A percentile compares a stretch with the other conserved stretches of the same genome.
These are phyloP conservation scores for Megaptera novaeangliae DNA, from an alignment of 2,113 vertebrate genomes.

Conservation along the genomic window DNA sequence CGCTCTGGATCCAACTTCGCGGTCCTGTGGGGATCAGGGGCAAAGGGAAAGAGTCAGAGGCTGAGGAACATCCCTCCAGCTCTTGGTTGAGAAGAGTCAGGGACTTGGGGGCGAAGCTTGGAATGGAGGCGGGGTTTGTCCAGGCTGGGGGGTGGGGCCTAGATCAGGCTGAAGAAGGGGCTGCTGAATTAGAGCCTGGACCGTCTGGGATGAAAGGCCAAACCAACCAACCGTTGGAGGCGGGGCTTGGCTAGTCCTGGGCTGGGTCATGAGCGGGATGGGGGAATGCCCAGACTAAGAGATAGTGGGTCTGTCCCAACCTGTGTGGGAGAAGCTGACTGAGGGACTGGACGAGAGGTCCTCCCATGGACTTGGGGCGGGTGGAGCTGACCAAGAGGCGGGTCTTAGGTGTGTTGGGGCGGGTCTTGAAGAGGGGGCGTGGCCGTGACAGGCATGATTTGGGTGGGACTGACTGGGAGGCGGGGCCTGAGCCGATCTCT, in stretches of 20 bases:
- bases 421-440: background rate
- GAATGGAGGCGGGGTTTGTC: background rate
- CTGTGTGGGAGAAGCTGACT: background rate
- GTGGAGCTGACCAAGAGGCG: background rate
- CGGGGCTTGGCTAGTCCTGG: background rate
- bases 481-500: background rate
- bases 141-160: background rate
- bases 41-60: background rate
- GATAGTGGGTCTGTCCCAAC: background rate
- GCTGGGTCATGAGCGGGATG: background rate
- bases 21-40: background rate
- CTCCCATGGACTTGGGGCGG: background rate
- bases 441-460: background rate
- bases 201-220: background rate
- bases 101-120: background rate
- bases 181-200: background rate
- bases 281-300: background rate
- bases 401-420: background rate
- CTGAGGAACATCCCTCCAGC: background rate
- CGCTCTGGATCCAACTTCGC: background rate
- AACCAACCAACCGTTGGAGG: background rate
- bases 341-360: background rate
- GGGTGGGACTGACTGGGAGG: background rate
- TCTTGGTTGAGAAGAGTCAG: background rate
- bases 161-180: background rate